These are phyloP conservation scores for Vireo griseus DNA, from an alignment of 2,797 vertebrate species.

Conservation along the genomic window DNA sequence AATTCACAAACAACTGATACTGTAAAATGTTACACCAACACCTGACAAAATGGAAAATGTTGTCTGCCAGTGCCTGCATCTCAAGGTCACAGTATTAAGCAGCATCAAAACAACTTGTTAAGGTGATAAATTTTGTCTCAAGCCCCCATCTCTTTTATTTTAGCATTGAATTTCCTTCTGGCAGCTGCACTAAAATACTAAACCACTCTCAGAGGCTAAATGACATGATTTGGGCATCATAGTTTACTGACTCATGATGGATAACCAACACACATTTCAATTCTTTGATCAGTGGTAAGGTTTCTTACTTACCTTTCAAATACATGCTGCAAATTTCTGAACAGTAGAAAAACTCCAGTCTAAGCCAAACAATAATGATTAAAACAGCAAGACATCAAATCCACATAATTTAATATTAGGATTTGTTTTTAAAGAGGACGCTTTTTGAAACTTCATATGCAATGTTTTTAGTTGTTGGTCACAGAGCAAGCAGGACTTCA, in stretches of 20 bases:
- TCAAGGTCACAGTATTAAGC: background rate
- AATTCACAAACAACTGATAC: background rate
- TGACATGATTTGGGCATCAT: background rate
- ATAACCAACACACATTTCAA: background rate
- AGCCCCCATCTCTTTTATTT: background rate
- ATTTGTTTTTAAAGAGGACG: background rate
- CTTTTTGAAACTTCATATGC: background rate
- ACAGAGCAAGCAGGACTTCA: background rate
- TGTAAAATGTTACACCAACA: background rate
- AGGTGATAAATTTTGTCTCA: background rate
- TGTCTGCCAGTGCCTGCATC: background rate
- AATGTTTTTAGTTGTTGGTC: background rate
- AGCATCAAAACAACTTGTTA: background rate
- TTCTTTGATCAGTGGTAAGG: conserved; percentile 2
- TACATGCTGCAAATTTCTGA: background rate
- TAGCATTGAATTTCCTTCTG: conserved; percentile 14
- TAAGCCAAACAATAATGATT: background rate
- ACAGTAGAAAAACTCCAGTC: background rate
- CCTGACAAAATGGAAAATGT: background rate
- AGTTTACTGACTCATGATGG: background rate
- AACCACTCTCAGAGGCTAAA: background rate
- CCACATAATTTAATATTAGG: background rate
- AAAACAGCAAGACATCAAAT: background rate
- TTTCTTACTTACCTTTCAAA: background rate
- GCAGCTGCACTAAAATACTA: conserved; percentile 1